phyloP scores from a whole-genome alignment of 2,113 vertebrate species.

The Desmodus rotundus region DNA sequence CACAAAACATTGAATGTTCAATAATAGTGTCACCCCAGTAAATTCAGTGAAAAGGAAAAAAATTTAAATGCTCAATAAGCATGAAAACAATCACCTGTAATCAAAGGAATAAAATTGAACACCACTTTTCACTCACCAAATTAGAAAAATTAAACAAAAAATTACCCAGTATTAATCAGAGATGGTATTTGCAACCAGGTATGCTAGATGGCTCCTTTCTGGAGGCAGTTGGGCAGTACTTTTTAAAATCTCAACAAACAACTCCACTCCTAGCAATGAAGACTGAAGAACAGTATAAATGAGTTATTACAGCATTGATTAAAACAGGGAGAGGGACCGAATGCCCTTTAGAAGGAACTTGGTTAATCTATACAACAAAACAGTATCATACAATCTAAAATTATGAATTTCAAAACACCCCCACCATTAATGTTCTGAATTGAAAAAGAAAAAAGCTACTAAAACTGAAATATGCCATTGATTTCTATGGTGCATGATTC shows the following conservation, averaged over 20 bases:
- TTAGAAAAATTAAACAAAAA: neutral
- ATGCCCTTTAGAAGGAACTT: neutral
- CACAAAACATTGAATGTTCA: neutral
- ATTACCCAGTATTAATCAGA: neutral
- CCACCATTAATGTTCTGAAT: neutral
- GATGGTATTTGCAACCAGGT: neutral
- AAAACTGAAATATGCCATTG: neutral
- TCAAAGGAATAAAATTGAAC: neutral
- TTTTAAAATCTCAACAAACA: neutral
- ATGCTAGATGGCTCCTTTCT: neutral
- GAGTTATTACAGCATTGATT: neutral
- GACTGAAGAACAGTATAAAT: neutral
- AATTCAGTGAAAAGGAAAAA: no score
- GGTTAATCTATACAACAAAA: neutral
- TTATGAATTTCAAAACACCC: neutral
- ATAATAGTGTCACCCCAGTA: no score
- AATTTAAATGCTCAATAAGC: neutral
- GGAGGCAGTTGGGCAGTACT: neutral
- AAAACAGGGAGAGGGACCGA: neutral
- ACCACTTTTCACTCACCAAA: neutral
- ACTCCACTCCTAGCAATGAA: neutral
- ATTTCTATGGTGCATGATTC: neutral
- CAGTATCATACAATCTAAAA: neutral
- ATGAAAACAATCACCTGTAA: neutral
- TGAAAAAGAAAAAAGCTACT: neutral